Conservation (phyloP, 2,797 vertebrate species). For the Argya squamiceps region DNA sequence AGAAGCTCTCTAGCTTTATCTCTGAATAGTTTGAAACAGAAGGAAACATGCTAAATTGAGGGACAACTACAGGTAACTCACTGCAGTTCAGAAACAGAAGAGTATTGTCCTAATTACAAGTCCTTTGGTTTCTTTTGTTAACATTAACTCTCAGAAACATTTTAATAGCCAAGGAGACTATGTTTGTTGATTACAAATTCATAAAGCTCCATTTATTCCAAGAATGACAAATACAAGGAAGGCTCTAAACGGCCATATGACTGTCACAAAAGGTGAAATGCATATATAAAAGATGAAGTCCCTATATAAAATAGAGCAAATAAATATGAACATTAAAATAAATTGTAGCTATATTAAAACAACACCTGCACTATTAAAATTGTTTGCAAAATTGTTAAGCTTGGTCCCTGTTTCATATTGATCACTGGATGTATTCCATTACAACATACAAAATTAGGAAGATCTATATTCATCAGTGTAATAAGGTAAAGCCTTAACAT, state of each 20-base stretch:
- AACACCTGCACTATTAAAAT: background rate
- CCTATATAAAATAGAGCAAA: background rate
- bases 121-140: background rate
- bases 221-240: background rate
- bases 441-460: background rate
- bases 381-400: background rate
- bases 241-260: background rate
- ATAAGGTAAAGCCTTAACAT: background rate
- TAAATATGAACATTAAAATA: background rate
- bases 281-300: background rate
- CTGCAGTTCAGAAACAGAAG: background rate
- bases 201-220: background rate
- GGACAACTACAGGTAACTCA: background rate
- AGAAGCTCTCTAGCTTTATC: background rate
- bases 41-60: background rate
- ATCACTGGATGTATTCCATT: background rate
- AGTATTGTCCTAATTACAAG: background rate
- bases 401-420: background rate
- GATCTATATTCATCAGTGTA: background rate
- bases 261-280: background rate
- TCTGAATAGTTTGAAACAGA: background rate
- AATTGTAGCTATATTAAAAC: background rate
- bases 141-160: background rate
- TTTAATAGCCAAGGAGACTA: background rate
- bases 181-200: background rate